Conservation (phyloP, 2,888 invertebrate genomes). For the Erebia epiphron region DNA sequence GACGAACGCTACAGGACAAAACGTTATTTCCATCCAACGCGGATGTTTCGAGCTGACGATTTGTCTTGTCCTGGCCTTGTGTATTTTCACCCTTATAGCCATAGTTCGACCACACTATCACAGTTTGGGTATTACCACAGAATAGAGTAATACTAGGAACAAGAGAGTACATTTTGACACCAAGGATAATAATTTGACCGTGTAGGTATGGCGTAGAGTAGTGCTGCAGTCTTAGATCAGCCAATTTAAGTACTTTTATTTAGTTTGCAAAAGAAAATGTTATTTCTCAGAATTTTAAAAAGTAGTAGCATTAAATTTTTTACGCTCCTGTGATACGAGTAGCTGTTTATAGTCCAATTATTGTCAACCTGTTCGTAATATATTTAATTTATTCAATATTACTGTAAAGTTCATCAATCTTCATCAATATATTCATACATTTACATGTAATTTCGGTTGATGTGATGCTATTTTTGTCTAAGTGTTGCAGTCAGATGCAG, state of each 20-base stretch:
- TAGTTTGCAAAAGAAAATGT: too few species aligned
- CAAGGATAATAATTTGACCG: background rate
- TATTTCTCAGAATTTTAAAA: too few species aligned
- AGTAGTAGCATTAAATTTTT: too few species aligned
- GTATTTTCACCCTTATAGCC: conserved; percentile 32
- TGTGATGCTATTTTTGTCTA: conserved; percentile 4
- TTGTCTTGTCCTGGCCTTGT: too few species aligned
- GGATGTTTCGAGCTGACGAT: too few species aligned
- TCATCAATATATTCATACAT: conserved; percentile 28
- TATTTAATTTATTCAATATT: conserved; percentile 23
- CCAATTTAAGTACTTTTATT: too few species aligned
- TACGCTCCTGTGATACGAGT: too few species aligned
- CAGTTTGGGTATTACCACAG: background rate
- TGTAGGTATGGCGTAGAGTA: too few species aligned
- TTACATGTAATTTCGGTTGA: conserved; percentile 32
- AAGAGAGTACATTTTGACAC: background rate
- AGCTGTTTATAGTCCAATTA: conserved; percentile 15
- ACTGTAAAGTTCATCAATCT: conserved; percentile 11
- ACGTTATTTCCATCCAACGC: too few species aligned
- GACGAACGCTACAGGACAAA: too few species aligned
- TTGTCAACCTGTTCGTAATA: conserved; percentile 8
- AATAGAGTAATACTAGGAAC: too few species aligned
- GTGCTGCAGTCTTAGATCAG: too few species aligned
- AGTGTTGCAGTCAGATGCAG: conserved; percentile 4
- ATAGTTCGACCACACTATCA: conserved; percentile 18